Base-by-base conservation (phyloP, 2,797 vertebrate species). In the Myoxocephalus aenaeus region DNA sequence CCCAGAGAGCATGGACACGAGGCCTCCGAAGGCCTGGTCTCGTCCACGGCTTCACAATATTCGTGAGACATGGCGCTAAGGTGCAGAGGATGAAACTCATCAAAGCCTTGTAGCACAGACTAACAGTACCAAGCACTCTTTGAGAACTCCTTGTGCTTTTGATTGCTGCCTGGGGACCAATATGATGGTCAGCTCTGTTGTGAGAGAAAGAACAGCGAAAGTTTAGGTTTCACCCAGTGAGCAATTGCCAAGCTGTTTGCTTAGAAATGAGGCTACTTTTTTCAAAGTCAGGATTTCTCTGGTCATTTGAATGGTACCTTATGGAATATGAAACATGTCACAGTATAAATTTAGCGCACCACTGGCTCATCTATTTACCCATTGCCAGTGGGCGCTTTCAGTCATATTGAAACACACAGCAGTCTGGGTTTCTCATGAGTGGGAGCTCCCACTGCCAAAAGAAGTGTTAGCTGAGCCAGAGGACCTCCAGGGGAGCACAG, bases 81-180 rank as follows among this genome's bases (percentile, higher is more conserved):
- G 94, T 95, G 92, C 91, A 74, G 92, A 94, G 93, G 92, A 92
- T 95, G 92, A 91, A 85, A 88, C 29, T 79, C 87, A 93, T 91
- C 90, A 66, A 75, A 27, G 18, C 91, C 88, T 94, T 91, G 90
- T 73, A 90, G 93, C 92, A 86, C 93, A 87, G 95, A 95, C 92
- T 94, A 94, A 94, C 94, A 89, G 93, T 94, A 94, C 95, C 91
- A 90, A 93, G 91, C 92, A 90, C 90, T 90, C 36, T 81, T 59
- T 73, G 22, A 77, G 51, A 96, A 92, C 90, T 76, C 94, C 90
- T 92, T 94, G 88, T 84, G 89, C 74, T 92, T 95, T 87, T 93
- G 86, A 15, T 70, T 92, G 87, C 54, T 92, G 86, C 53, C 61
- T 50, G 56, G 75, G 77, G 78, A 77, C 68, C 67, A 61, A 71